A percentile compares a stretch with the other conserved stretches of the same genome.
phyloP scores from a whole-genome alignment of 2,113 vertebrate genomes.

The Isichthys henryi region DNA sequence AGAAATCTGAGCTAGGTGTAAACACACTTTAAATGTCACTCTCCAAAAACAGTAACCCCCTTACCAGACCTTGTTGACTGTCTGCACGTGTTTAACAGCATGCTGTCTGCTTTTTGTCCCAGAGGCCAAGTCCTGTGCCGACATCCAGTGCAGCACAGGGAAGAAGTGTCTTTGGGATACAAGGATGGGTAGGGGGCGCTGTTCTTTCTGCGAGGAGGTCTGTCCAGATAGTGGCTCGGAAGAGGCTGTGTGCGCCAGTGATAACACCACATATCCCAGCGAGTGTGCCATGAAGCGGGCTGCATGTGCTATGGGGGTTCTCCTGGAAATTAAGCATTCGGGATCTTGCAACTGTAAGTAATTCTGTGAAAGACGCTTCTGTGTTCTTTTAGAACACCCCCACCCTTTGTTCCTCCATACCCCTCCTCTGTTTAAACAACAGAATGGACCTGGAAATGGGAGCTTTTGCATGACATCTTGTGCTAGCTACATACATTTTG shows the following conservation, averaged over 20 bases:
- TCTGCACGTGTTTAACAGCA: neutral
- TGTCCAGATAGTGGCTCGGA: conserved; percentile 87
- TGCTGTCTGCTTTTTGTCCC: conserved; percentile 34
- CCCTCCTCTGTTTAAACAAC: conserved; percentile 57
- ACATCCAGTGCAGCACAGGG: conserved; percentile 83
- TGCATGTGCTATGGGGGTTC: conserved; percentile 82
- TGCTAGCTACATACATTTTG: conserved; percentile 49
- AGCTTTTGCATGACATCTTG: conserved; percentile 60
- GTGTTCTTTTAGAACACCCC: conserved; percentile 56
- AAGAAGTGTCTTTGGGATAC: conserved; percentile 96
- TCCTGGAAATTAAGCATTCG: conserved; percentile 94
- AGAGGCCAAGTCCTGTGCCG: conserved; percentile 98
- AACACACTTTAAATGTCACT: neutral
- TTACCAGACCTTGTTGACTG: neutral
- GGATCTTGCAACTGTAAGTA: conserved; percentile 99
- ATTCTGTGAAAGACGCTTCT: conserved; percentile 58
- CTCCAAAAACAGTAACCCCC: neutral
- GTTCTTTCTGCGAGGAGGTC: conserved; percentile 77
- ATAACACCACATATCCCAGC: conserved; percentile 94
- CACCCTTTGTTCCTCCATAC: conserved; percentile 32
- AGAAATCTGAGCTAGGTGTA: neutral
- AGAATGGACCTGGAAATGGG: conserved; percentile 59
- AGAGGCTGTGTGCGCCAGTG: conserved; percentile 91
- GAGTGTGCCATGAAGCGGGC: conserved; percentile 96
- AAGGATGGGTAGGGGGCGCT: conserved; percentile 84